Base-by-base conservation (phyloP, 2,888 invertebrate species). In the Stenoptilia bipunctidactyla region DNA sequence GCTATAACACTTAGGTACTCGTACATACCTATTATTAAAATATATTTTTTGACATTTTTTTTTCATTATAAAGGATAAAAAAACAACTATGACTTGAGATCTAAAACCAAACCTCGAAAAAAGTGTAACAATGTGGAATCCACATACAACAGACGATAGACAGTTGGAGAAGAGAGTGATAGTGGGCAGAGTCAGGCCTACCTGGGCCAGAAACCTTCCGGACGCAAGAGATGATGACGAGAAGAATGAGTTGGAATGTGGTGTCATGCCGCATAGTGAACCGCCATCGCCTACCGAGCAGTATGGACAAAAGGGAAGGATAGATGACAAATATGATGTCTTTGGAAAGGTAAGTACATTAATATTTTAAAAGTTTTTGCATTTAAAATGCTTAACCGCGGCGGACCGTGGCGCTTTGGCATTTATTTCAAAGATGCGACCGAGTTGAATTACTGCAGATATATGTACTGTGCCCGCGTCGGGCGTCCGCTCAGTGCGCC, bases 91-190 rank as follows among this genome's bases (percentile, higher is more conserved):
- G n/a, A n/a, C n/a, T n/a, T n/a, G n/a, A n/a, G n/a, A n/a, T n/a
- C n/a, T n/a, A n/a, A n/a, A 41, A 27, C 1, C 13, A 20, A 36
- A 44, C 10, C 36, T 13, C 8, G 2, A 42, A 20, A 20, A 8
- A 13, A 36, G 3, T 13, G 13, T 14, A 37, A 61, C 52, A 45
- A 82, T 83, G 82, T 86, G 84, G 85, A 83, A 83, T 54, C 79
- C 76, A 42, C 76, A 77, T 50, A 59, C 72, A 48, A 65, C 69
- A 57, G 83, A 76, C 40, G 70, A 79, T 58, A 82, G 83, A 54
- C 85, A 85, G 56, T 75, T 85, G 72, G 87, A 87, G 71, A 87
- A 87, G 64, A 73, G 87, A 43, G 86, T 88, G 50, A 86, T 88
- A 46, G 86, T 88, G 40, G 87, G 87, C 45, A 66, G 83, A 46